Conservation (phyloP, 2,888 invertebrate genomes). For the Frankliniella fusca region DNA sequence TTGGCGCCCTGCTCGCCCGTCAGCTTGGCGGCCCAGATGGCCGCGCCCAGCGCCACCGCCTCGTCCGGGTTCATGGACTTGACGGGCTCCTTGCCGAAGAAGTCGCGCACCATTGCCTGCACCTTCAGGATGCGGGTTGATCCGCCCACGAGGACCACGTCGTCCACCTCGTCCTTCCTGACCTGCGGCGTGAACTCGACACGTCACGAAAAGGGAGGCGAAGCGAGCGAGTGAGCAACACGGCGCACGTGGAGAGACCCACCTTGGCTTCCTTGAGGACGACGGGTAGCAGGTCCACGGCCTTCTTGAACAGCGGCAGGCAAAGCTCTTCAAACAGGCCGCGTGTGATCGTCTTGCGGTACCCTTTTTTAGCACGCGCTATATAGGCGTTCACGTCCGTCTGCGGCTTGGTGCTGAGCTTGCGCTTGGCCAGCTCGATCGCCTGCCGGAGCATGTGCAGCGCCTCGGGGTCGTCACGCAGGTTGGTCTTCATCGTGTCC, state of each 20-base stretch:
- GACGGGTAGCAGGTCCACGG: neutral
- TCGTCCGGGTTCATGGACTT: neutral
- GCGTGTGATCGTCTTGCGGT: neutral
- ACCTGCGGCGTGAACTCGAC: neutral
- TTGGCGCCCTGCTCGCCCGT: neutral
- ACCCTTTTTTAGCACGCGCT: neutral
- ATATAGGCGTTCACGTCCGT: neutral
- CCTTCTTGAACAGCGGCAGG: neutral
- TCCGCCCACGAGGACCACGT: neutral
- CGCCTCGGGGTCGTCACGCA: neutral
- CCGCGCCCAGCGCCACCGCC: neutral
- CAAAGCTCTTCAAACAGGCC: neutral
- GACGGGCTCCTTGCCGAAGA: neutral
- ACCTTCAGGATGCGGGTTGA: neutral
- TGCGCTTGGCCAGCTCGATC: neutral
- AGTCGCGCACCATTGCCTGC: neutral
- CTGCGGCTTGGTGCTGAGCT: neutral
- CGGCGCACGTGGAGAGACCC: neutral
- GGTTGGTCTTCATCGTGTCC: neutral
- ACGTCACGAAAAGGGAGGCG: neutral
- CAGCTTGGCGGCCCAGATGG: neutral
- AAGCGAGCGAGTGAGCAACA: neutral
- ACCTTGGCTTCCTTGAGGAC: neutral
- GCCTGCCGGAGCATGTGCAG: neutral
- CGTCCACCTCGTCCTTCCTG: neutral